Base-by-base conservation (phyloP, 2,797 vertebrate species). In the Brotula barbata region DNA sequence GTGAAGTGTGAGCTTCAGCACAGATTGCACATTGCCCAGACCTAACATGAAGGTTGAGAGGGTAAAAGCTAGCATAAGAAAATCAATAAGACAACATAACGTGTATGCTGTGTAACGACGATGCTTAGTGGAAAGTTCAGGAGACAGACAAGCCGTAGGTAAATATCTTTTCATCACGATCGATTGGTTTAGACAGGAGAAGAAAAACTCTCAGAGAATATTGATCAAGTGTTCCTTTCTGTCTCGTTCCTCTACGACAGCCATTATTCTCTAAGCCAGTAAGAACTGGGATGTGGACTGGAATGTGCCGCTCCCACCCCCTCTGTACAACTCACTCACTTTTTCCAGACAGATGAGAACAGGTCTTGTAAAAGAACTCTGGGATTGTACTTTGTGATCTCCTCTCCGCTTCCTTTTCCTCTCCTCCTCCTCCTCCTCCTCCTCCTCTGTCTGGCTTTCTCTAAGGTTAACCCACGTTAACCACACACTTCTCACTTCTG, bases 321-420 rank as follows among this genome's bases (percentile, higher is more conserved):
- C 70, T 76, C 71, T 56, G 79, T 69, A 84, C 71, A 57, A 71
- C 46, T 63, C 72, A 19, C 68, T 89, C 87, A 88, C 48, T 81
- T 85, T 90, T 89, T 90, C 88, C 87, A 86, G 73, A 65, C 80
- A 75, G 80, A 83, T 75, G 79, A 78, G 73, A 80, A 69, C 71
- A 82, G 74, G 79, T 81, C 81, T 79, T 79, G 73, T 68, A 73
- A 81, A 80, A 59, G 1, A 66, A 58, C 66, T 87, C 85, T 87
- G 81, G 74, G 71, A 87, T 81, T 88, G 58, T 74, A 83, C 82
- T 88, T 84, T 78, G 70, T 36, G 81, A 84, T 83, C 71, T 67
- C n/a, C n/a, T 79, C 68, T 64, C 19, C 54, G 46, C 53, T 33
- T 22, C 39, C 5, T 37, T 63, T n/a, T 17, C 49, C 31, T 39